Evolutionary conservation across 2,888 invertebrate species (phyloP).

Genomic region (Phortica magna): DNA sequence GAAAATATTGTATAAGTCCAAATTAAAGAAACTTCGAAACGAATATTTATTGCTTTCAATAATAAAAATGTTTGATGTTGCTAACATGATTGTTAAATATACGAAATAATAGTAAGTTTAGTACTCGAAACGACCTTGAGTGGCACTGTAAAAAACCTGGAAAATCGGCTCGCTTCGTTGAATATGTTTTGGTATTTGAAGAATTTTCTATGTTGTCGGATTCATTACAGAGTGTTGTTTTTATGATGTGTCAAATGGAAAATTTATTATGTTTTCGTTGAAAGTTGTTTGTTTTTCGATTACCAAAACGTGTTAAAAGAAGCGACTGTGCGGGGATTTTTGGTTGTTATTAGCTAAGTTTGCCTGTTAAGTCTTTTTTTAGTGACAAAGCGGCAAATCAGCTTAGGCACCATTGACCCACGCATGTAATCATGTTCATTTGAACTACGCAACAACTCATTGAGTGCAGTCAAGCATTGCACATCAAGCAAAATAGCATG

Average conservation of each 20-base stretch:
- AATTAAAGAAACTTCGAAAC: too few species aligned
- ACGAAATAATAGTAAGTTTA: not conserved
- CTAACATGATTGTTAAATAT: constrained; percentile 3
- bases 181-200: not conserved
- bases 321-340: not conserved
- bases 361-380: constrained; percentile 24
- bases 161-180: constrained; percentile 24
- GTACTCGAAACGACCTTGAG: not conserved
- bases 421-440: too few species aligned
- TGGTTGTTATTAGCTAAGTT: not conserved
- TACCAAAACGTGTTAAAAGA: too few species aligned
- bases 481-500: too few species aligned
- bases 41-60: not conserved
- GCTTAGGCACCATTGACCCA: too few species aligned
- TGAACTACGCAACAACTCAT: too few species aligned
- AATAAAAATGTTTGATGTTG: not conserved
- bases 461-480: too few species aligned
- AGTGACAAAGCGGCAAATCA: not conserved
- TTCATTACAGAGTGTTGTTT: too few species aligned
- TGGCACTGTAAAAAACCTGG: not conserved
- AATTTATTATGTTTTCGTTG: not conserved
- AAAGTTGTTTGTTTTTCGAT: not conserved
- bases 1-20: too few species aligned
- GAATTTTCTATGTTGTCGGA: too few species aligned
- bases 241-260: not conserved